Evolutionary conservation across 2,797 vertebrate species (phyloP).

Genomic region (Streptopelia turtur): DNA sequence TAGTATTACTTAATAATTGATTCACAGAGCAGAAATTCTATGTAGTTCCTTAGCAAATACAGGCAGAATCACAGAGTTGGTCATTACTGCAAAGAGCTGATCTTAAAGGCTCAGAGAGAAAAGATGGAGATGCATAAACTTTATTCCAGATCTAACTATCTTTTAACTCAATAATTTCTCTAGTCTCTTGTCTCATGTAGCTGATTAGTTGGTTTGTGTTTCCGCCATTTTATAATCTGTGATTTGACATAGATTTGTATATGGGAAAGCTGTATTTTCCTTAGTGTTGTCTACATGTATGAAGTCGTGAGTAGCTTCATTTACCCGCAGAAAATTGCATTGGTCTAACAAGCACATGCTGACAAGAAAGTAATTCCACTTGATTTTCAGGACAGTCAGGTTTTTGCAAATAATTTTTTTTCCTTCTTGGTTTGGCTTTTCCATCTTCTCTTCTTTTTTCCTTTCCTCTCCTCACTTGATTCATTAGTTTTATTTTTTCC

Average conservation of each 20-base stretch:
- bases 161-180: background rate
- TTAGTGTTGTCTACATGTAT: background rate
- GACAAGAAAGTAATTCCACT: background rate
- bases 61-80: background rate
- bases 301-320: background rate
- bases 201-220: background rate
- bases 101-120: background rate
- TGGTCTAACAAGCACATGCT: background rate
- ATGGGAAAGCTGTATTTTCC: background rate
- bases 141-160: background rate
- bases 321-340: background rate
- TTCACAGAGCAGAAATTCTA: background rate
- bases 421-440: background rate
- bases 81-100: background rate
- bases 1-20: background rate
- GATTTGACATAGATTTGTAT: background rate
- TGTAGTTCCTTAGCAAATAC: background rate
- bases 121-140: background rate
- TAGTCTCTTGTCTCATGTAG: background rate
- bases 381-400: background rate
- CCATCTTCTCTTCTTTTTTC: background rate
- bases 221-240: background rate
- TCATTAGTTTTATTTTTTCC: background rate
- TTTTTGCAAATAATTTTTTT: background rate
- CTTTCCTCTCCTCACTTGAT: fast-evolving